Base-by-base conservation (phyloP, 2,113 vertebrate species). In the Bombycilla garrulus region DNA sequence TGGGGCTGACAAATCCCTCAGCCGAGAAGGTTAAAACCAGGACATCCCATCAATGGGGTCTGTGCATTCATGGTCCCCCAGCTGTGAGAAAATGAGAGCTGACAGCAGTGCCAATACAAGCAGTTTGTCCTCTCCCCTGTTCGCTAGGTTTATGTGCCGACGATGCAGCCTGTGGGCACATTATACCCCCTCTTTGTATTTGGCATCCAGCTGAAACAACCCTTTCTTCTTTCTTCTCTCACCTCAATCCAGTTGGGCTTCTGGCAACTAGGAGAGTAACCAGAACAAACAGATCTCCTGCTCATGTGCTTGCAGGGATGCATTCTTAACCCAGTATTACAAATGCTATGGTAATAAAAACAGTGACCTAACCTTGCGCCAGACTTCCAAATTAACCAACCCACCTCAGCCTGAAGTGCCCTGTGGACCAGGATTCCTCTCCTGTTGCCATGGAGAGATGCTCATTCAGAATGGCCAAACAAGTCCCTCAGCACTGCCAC, bases 51-150 rank as follows among this genome's bases (percentile, higher is more conserved):
- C 83, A 90, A 24, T 23, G 44, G 67, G 50, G 42, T 74, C 73
- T 76, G 85, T 72, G 90, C 81, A 96, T 96, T 95, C 91, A 90
- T 62, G 61, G 71, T 93, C 54, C 90, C 60, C 74, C 90, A 95
- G 74, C 91, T 96, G 93, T 92, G 90, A 79, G 83, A 92, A 94
- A 95, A 97, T 86, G 81, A 91, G 92, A 96, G 67, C 93, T 97
- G 95, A 97, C 96, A 97, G 91, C 76, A 95, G 38, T 66, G 92
- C 66, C 83, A 76, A 81, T 82, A 88, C 57, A 90, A 89, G 57
- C 90, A 81, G 81, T 42, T 78, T 81, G 71, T 86, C 73, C 86
- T 57, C 56, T 79, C 76, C 64, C 53, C 50, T 54, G 29, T 36
- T 87, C 42, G 25, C 22, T 60, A 80, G n/a, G 60, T 77, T 82